Evolutionary conservation across 2,113 vertebrate genomes (phyloP), one percentile per base, ranked within the genome.

Genomic region (Psophia crepitans): DNA sequence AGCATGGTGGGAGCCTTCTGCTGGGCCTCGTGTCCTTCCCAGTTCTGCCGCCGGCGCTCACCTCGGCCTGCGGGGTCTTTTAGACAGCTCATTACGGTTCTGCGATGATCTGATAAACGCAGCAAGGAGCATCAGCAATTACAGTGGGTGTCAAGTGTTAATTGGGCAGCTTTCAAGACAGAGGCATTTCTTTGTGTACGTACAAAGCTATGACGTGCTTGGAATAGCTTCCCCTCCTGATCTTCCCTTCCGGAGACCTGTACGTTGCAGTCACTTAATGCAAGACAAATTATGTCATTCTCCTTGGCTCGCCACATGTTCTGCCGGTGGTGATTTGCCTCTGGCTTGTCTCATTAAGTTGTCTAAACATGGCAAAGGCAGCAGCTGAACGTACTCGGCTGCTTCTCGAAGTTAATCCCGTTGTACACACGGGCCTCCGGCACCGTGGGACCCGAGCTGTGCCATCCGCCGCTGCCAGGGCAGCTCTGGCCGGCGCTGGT

Each of bases 211-310:
- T 73, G 95, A 95, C 9, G 87, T 94, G 96, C 91, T 87, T 9
- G 0, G 94, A 96, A 97, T 95, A 65, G 89, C 87, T 96, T 89
- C 85, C 80, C 77, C 80, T 84, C 74, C 94, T 24, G 77, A 81
- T 97, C 89, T 87, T 84, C 46, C 49, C 1, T 95, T 94, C 77
- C 73, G 84, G 70, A 94, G 89, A 84, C 2, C 37, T 43, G 74
- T 80, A 2, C 33, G 27, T 92, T 93, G 54, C 93, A 89, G 87
- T 78, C 39, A n/a, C 93, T 97, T 97, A 97, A 96, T 85, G 95
- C 91, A 93, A 96, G 96, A 97, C 95, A 95, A 97, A 96, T 96
- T 94, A 94, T 93, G 93, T 95, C 97, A 92, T 95, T 96, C 96
- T 95, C 91, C 91, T 83, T 82, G 87, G 82, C 95, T 95, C 12